Conservation (phyloP, 2,113 vertebrate genomes). For the Oryzias curvinotus region DNA sequence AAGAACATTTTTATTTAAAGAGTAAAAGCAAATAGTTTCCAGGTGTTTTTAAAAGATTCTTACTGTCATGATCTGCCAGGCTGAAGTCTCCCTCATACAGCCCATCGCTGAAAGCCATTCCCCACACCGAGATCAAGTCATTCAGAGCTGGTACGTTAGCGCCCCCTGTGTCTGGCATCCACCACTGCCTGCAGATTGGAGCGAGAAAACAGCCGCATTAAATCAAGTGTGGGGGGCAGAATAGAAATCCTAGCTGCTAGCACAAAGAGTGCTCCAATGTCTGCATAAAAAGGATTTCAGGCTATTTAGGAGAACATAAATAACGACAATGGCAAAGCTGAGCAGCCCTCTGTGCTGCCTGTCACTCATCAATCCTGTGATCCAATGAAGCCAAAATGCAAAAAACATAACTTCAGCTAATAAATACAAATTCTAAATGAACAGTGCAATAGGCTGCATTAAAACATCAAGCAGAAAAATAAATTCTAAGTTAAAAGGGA, state of each 20-base stretch:
- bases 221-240: not conserved
- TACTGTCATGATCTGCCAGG: slow-evolving; percentile 96
- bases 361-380: too few relatives aligned
- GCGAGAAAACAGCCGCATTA: not conserved
- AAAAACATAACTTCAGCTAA: too few relatives aligned
- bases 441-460: too few relatives aligned
- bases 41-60: slow-evolving; percentile 46
- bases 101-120: slow-evolving; percentile 96
- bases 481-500: too few relatives aligned
- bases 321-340: too few relatives aligned
- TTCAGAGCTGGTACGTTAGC: slow-evolving; percentile 96
- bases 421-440: too few relatives aligned
- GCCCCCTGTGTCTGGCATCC: slow-evolving; percentile 99
- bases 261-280: not conserved
- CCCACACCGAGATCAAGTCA: slow-evolving; percentile 95
- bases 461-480: too few relatives aligned
- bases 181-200: slow-evolving; percentile 87
- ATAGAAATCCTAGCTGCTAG: not conserved
- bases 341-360: too few relatives aligned
- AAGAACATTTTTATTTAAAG: not conserved
- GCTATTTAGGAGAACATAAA: too few relatives aligned
- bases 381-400: too few relatives aligned
- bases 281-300: too few relatives aligned
- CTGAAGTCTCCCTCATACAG: slow-evolving; percentile 96
- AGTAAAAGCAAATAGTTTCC: too few relatives aligned